Evolutionary conservation across 23 tunicate genomes (phyloP), one percentile per base, ranked within the genome.

Genomic region (Trididemnum miniatum): DNA sequence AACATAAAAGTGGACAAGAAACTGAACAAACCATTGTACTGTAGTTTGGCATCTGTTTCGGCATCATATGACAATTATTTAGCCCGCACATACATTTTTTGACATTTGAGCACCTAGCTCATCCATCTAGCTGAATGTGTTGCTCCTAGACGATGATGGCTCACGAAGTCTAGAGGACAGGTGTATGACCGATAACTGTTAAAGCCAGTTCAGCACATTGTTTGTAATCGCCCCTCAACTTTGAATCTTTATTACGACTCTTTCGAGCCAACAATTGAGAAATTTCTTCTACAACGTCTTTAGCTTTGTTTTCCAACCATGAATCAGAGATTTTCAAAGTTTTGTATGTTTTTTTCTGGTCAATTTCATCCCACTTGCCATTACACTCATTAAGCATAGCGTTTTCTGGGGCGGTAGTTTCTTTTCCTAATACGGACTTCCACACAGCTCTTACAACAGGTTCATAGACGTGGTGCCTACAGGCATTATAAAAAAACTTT

Each of bases 391-490:
- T 63, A 27, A 63, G 22, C 31, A 63, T 23, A 9, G 22, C 7
- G 22, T 63, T 63, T 63, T 63, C 71, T 9, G 71, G 71, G 59
- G n/a, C 71, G n/a, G 22, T 63, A 9, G 71, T 63, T 63, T 24
- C 31, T 63, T 63, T 27, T 27, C 71, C 71, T 9, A 44, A 44
- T 44, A 44, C 15, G 9, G 54, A 44, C 54, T 44, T 44, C 54
- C 54, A 44, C 9, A 44, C 71, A 23, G 31, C 23, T 23, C 71
- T 5, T 23, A 63, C 7, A 9, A 63, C 31, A 24, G 22, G 31
- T 63, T 63, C 71, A 63, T 71, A 28, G 23, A 71, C 31, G 9
- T 71, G 76, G 31, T 71, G 38, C n/a, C 76, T 27, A 24, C 76
- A 71, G 5, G 44, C 76, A 31, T 71, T 15, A 31, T n/a, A 9